A percentile compares a stretch with the other conserved stretches of the same genome.
Evolutionary conservation across 2,113 vertebrate genomes (phyloP).

Genomic region (Platichthys stellatus): DNA sequence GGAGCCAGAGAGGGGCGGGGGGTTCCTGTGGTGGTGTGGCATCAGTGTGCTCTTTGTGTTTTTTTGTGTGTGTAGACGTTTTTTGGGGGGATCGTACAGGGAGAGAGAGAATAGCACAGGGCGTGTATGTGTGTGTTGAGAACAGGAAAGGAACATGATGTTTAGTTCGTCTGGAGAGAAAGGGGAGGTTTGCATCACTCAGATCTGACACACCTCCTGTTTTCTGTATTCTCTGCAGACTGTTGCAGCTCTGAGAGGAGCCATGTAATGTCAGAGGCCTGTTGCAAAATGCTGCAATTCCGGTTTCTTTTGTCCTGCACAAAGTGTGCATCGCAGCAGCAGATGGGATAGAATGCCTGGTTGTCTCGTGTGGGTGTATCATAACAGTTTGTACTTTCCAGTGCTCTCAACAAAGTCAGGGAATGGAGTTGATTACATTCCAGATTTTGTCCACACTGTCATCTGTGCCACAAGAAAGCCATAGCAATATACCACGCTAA

Average conservation of each 20-base stretch:
- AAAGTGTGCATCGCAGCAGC: not conserved
- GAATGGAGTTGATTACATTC: not conserved
- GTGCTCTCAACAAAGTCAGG: too few relatives aligned
- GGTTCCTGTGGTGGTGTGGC: not conserved
- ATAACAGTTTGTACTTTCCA: not conserved
- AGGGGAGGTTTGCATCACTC: not conserved
- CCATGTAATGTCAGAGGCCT: not conserved
- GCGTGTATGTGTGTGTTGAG: not conserved
- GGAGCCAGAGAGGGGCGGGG: constrained; percentile 42
- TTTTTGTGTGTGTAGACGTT: constrained; percentile 49
- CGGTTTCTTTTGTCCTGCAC: constrained; percentile 42
- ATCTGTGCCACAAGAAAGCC: too few relatives aligned
- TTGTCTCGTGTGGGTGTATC: not conserved
- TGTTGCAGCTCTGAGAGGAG: not conserved
- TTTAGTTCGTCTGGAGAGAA: constrained; percentile 2
- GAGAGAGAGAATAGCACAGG: not conserved
- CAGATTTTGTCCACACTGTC: too few relatives aligned
- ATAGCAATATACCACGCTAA: too few relatives aligned
- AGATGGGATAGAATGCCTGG: not conserved
- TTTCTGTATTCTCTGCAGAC: too few relatives aligned
- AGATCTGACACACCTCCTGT: too few relatives aligned
- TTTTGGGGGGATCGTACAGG: constrained; percentile 3
- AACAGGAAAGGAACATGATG: constrained; percentile 20
- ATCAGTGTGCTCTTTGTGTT: constrained; percentile 24
- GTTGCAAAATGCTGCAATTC: constrained; percentile 48